Conservation (phyloP, 1,140 invertebrate species). For the Drosophila mayri region DNA sequence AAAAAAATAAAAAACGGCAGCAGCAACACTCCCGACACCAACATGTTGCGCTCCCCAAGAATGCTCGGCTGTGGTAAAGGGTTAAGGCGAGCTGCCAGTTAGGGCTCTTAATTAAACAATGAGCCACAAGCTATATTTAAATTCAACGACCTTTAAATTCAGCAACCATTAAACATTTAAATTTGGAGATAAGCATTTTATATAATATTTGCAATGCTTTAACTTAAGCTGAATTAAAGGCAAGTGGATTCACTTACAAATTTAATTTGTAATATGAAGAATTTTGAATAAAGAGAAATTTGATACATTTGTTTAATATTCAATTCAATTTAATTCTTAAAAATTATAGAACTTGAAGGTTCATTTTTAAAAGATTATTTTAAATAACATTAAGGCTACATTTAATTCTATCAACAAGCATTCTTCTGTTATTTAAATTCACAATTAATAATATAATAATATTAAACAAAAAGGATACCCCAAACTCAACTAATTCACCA, state of each 20-base stretch:
- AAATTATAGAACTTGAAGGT: no score
- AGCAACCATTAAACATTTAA: background rate
- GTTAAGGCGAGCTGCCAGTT: constrained; percentile 20
- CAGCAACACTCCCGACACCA: constrained; percentile 34
- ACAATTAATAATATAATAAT: background rate
- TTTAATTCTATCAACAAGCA: no score
- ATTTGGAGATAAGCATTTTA: background rate
- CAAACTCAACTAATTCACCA: background rate
- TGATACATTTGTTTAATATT: background rate
- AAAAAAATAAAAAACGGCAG: constrained; percentile 16
- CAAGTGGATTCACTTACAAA: background rate
- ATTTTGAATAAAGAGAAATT: background rate
- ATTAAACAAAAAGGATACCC: background rate
- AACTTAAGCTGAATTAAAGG: background rate
- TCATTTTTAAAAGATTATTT: no score
- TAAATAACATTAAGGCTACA: no score
- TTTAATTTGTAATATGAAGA: background rate
- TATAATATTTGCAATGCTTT: background rate
- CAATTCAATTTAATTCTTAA: no score
- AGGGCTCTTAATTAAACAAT: constrained; percentile 33
- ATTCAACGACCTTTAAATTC: background rate
- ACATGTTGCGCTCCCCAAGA: constrained; percentile 41
- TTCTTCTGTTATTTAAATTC: no score
- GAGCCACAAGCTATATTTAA: constrained; percentile 12
- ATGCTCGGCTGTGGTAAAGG: constrained; percentile 8